Percentiles rank a stretch among this genome's conserved stretches.
Evolutionary conservation across 1,140 invertebrate species (phyloP).

Genomic region (Drosophila kanapiae): DNA sequence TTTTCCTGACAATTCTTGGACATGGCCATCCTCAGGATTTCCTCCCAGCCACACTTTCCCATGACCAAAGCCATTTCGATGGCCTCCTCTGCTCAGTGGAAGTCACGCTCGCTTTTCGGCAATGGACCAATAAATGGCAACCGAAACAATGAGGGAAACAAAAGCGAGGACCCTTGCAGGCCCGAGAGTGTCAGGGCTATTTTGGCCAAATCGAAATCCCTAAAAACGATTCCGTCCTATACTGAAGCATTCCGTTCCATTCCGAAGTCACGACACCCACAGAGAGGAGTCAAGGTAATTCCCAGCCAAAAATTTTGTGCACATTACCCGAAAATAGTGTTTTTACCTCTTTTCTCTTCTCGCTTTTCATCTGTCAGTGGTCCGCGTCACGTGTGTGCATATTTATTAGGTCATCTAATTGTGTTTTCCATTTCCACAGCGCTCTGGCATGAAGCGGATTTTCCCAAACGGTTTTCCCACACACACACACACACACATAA

Average conservation of each 20-base stretch:
- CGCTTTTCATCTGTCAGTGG: slow-evolving; percentile 40
- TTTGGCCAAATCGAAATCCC: slow-evolving; percentile 26
- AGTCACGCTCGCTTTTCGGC: slow-evolving; percentile 65
- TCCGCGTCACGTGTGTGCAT: slow-evolving; percentile 63
- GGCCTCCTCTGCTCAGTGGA: slow-evolving; percentile 36
- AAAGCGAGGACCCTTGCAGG: slow-evolving; percentile 33
- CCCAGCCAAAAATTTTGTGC: slow-evolving; percentile 69
- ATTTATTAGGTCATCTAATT: slow-evolving; percentile 84
- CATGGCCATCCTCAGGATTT: slow-evolving; percentile 26
- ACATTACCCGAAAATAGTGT: slow-evolving; percentile 68
- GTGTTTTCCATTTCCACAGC: slow-evolving; percentile 79
- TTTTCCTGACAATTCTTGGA: slow-evolving; percentile 40
- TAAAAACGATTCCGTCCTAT: slow-evolving; percentile 32
- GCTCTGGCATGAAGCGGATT: slow-evolving; percentile 53
- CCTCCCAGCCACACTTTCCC: slow-evolving; percentile 62
- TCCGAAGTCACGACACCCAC: slow-evolving; percentile 61
- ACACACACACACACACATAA: slow-evolving; percentile 31
- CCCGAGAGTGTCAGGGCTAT: slow-evolving; percentile 34
- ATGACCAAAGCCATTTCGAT: slow-evolving; percentile 74
- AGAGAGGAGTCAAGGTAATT: slow-evolving; percentile 73
- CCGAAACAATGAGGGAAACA: slow-evolving; percentile 50
- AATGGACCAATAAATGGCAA: slow-evolving; percentile 74
- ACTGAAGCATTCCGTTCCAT: slow-evolving; percentile 7
- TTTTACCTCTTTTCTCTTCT: slow-evolving; percentile 45
- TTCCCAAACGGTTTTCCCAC: slow-evolving; percentile 78